Conservation (phyloP, 2,888 invertebrate species). For the Suillia variegata region DNA sequence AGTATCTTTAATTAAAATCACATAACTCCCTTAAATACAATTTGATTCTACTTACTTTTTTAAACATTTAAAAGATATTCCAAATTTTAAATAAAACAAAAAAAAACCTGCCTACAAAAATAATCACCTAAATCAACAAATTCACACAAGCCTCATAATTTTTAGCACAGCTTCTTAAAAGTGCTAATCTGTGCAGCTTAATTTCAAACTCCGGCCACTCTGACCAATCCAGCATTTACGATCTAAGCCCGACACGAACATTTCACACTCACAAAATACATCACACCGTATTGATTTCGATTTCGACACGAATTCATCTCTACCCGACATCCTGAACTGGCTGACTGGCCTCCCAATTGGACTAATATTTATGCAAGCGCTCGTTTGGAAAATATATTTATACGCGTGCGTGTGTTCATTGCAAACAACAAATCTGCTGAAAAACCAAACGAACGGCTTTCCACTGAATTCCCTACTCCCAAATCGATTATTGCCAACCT, state of each 20-base stretch:
- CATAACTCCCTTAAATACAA: too few relatives aligned
- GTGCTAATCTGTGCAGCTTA: background rate
- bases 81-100: too few relatives aligned
- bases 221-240: background rate
- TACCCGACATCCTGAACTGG: too few relatives aligned
- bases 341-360: background rate
- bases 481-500: slow-evolving; percentile 15
- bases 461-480: too few relatives aligned
- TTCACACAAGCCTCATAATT: too few relatives aligned
- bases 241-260: background rate
- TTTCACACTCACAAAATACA: background rate
- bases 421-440: background rate
- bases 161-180: too few relatives aligned
- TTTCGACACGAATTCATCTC: too few relatives aligned
- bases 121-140: too few relatives aligned
- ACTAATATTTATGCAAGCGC: slow-evolving; percentile 11
- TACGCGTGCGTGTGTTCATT: background rate
- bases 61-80: too few relatives aligned
- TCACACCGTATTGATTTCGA: background rate
- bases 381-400: slow-evolving; percentile 12
- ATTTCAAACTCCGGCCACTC: background rate
- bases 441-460: background rate
- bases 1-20: too few relatives aligned
- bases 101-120: too few relatives aligned
- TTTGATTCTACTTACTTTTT: too few relatives aligned